Conservation (phyloP, 2,888 invertebrate genomes). For the Pilophorus perplexus region DNA sequence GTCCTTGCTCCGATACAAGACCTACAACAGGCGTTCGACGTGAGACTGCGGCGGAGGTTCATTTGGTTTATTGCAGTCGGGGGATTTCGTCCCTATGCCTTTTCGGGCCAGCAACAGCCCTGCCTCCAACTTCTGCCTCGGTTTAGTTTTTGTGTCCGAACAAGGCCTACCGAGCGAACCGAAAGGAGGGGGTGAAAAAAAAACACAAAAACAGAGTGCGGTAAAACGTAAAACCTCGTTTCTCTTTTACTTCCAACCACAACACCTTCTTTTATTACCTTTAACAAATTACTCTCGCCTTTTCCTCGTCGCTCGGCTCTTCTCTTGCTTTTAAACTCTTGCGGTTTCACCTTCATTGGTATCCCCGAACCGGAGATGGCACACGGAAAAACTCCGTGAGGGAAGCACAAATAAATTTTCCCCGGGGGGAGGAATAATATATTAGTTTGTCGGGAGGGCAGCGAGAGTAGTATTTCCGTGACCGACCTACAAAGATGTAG, state of each 20-base stretch:
- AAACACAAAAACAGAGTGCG: slow-evolving; percentile 27
- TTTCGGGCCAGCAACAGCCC: background rate
- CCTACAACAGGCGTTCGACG: background rate
- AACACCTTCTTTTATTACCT: slow-evolving; percentile 37
- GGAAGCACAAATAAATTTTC: background rate
- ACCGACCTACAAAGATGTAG: too few species aligned
- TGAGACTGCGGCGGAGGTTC: slow-evolving; percentile 5
- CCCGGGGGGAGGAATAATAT: background rate
- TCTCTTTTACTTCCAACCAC: slow-evolving; percentile 36
- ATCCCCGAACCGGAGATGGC: background rate
- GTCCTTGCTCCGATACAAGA: too few species aligned
- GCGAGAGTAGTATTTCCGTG: too few species aligned
- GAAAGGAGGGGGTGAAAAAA: too few species aligned
- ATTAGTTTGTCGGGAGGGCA: too few species aligned
- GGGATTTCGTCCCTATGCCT: slow-evolving; percentile 28
- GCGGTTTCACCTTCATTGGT: slow-evolving; percentile 23
- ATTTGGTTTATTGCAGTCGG: slow-evolving; percentile 36
- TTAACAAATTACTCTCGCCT: slow-evolving; percentile 34
- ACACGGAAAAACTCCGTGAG: slow-evolving; percentile 14
- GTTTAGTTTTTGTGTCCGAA: slow-evolving; percentile 33
- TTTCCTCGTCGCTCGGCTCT: background rate
- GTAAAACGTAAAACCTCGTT: slow-evolving; percentile 27
- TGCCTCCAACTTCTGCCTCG: slow-evolving; percentile 13
- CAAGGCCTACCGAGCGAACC: slow-evolving; percentile 1
- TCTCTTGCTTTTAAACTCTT: slow-evolving; percentile 13